Evolutionary conservation across 2,113 vertebrate genomes (phyloP).

Genomic region (Bucco capensis): DNA sequence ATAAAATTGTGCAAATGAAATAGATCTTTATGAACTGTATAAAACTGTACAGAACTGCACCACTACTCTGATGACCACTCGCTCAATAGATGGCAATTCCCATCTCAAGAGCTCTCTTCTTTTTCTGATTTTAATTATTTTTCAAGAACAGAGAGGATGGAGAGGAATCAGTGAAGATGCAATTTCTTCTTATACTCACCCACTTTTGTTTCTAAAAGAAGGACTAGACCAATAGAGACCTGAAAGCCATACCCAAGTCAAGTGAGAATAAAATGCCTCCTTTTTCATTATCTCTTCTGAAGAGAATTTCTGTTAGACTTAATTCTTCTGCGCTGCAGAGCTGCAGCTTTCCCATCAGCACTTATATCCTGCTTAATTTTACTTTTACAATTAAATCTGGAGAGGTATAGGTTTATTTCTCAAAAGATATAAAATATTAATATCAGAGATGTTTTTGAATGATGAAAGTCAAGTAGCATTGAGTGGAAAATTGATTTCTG

Average conservation of each 20-base stretch:
- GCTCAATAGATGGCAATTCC: background rate
- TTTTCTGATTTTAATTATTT: constrained; percentile 47
- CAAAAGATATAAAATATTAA: constrained; percentile 38
- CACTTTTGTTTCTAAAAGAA: constrained; percentile 2
- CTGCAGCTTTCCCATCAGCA: background rate
- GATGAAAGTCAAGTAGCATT: background rate
- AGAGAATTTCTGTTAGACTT: constrained; percentile 21
- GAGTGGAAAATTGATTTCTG: background rate
- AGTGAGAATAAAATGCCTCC: constrained; percentile 16
- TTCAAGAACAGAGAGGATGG: background rate
- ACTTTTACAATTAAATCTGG: background rate
- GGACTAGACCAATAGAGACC: background rate
- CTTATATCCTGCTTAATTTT: constrained; percentile 14
- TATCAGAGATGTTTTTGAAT: background rate
- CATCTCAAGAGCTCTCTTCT: background rate
- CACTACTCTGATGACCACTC: background rate
- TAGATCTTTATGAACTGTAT: background rate
- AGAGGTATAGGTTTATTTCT: background rate
- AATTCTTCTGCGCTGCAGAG: background rate
- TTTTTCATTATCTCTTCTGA: constrained; percentile 41
- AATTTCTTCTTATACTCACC: background rate
- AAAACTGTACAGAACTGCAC: background rate
- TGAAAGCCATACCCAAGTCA: constrained; percentile 23
- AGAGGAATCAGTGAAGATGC: background rate
- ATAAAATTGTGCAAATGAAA: background rate